Conservation (phyloP, 2,113 vertebrate species). For the Pungitius pungitius region DNA sequence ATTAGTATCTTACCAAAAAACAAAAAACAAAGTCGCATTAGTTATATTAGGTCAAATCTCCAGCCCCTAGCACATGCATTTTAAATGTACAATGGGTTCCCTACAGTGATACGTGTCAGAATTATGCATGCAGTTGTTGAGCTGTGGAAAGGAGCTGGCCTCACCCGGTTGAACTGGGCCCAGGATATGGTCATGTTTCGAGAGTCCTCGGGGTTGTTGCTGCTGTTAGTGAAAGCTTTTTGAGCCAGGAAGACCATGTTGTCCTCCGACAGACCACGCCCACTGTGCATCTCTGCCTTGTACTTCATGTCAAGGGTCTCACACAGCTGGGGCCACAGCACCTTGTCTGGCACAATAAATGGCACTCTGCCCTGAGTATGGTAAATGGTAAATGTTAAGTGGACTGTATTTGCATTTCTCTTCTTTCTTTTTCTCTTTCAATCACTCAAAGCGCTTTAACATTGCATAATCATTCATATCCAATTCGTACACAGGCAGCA, state of each 20-base stretch:
- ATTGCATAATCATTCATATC: not conserved
- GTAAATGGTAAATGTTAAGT: not conserved
- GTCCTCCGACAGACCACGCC: conserved; percentile 88
- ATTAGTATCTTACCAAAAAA: not conserved
- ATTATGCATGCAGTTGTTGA: not conserved
- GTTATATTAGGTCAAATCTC: not conserved
- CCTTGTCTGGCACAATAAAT: conserved; percentile 91
- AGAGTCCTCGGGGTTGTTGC: conserved; percentile 88
- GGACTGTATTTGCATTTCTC: not conserved
- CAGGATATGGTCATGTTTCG: conserved; percentile 90
- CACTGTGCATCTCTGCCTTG: conserved; percentile 93
- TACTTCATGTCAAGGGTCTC: conserved; percentile 95
- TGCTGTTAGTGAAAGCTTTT: conserved; percentile 90
- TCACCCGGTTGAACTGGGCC: conserved; percentile 93
- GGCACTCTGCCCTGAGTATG: conserved; percentile 89
- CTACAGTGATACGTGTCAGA: no score
- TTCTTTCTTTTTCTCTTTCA: not conserved
- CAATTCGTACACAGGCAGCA: no score
- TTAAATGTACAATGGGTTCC: not conserved
- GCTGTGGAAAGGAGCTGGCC: not conserved
- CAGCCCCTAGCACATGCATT: not conserved
- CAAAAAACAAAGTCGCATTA: not conserved
- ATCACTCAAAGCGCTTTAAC: not conserved
- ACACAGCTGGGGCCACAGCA: conserved; percentile 89
- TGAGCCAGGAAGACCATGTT: conserved; percentile 92